Evolutionary conservation across 2,797 vertebrate species (phyloP).

Genomic region (Mormyrops attenuatus): DNA sequence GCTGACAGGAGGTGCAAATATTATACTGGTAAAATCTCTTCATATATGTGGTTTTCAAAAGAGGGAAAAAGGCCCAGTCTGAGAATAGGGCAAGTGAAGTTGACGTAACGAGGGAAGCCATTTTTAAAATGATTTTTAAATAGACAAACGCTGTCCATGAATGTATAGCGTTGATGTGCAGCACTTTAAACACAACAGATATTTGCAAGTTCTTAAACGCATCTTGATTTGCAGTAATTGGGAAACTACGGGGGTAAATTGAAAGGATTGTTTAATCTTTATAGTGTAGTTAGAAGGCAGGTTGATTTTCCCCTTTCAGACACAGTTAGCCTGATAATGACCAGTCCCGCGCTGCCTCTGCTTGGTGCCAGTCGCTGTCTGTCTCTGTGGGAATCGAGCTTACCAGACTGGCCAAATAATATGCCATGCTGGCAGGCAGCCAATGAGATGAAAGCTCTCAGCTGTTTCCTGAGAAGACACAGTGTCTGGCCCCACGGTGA

Average conservation of each 20-base stretch:
- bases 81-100: background rate
- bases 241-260: background rate
- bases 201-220: background rate
- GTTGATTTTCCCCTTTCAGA: background rate
- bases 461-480: slow-evolving; percentile 42
- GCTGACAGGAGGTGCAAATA: background rate
- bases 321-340: background rate
- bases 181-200: background rate
- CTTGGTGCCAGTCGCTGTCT: slow-evolving; percentile 3
- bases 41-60: background rate
- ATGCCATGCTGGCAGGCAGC: slow-evolving; percentile 24
- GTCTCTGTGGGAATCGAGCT: slow-evolving; percentile 17
- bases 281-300: background rate
- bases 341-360: background rate
- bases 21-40: background rate
- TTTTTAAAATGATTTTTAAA: background rate
- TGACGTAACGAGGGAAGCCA: background rate
- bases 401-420: slow-evolving; percentile 22
- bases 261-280: background rate
- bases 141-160: background rate
- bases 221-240: background rate
- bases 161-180: background rate
- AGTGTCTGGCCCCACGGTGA: slow-evolving; percentile 45
- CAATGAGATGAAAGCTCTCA: slow-evolving; percentile 27
- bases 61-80: background rate